phyloP scores from a whole-genome alignment of 64 coral and sea anemone genomes.

The Stylophora pistillata region DNA sequence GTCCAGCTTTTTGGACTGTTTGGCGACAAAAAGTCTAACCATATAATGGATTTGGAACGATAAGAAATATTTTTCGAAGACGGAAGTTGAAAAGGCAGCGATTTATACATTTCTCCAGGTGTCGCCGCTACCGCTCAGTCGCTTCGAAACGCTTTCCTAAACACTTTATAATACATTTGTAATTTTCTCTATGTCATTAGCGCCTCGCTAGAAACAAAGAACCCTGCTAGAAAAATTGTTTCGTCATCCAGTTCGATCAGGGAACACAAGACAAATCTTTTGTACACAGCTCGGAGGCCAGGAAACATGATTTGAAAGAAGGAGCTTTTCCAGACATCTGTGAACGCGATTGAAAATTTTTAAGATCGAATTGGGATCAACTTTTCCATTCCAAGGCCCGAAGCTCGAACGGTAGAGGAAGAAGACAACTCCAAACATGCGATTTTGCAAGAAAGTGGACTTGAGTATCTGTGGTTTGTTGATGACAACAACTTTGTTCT shows the following conservation, averaged over 20 bases:
- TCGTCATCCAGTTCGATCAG: neutral
- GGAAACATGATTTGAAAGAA: neutral
- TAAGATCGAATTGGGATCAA: neutral
- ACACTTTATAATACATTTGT: neutral
- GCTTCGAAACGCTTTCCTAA: neutral
- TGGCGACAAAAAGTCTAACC: neutral
- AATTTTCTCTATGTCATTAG: neutral
- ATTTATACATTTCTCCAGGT: neutral
- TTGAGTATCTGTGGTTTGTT: conserved; percentile 19
- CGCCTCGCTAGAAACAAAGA: neutral
- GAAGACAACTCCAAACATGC: neutral
- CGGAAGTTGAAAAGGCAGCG: neutral
- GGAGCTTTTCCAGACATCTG: neutral
- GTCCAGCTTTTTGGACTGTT: neutral
- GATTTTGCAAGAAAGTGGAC: conserved; percentile 1
- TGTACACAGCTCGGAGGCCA: neutral
- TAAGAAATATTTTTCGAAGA: neutral
- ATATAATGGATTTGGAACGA: neutral
- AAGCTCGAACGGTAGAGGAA: neutral
- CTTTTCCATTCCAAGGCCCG: neutral
- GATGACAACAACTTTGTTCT: neutral
- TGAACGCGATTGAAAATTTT: neutral
- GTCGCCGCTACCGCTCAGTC: neutral
- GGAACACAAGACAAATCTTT: neutral
- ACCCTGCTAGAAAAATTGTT: neutral